Evolutionary conservation across 1,140 invertebrate species (phyloP).

Genomic region (Galleria mellonella): DNA sequence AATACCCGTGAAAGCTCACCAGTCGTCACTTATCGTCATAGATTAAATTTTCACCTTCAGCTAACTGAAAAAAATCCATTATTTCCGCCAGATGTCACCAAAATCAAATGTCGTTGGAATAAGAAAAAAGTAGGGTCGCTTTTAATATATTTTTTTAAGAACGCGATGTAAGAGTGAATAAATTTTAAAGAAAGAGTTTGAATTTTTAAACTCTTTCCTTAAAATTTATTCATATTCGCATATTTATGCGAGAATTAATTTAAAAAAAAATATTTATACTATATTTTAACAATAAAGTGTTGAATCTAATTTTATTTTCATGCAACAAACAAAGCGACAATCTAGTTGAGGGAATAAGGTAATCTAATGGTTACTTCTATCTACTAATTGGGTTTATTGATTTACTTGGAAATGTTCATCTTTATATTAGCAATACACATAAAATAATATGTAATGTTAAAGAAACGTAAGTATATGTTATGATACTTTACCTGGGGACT

Average conservation of each 20-base stretch:
- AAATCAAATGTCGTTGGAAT: conserved; percentile 65
- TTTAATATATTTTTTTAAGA: neutral
- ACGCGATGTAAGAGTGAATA: neutral
- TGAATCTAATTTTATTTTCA: too few species aligned
- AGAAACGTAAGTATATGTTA: too few species aligned
- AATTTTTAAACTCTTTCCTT: neutral
- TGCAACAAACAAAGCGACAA: too few species aligned
- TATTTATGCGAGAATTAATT: neutral
- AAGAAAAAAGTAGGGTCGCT: conserved; percentile 21
- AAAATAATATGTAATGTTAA: neutral
- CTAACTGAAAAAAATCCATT: conserved; percentile 73
- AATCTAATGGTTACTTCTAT: too few species aligned
- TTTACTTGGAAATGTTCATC: too few species aligned
- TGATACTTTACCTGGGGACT: too few species aligned
- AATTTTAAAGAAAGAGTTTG: neutral
- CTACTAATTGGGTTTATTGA: too few species aligned
- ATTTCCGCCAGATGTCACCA: conserved; percentile 72
- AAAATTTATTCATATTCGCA: neutral
- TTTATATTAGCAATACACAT: too few species aligned
- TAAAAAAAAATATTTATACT: too few species aligned
- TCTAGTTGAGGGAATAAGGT: too few species aligned
- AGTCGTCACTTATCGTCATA: conserved; percentile 55
- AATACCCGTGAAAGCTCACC: conserved; percentile 25
- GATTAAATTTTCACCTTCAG: conserved; percentile 74
- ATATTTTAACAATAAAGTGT: too few species aligned